Evolutionary conservation across 2,113 vertebrate genomes (phyloP).

Genomic region (Cyanistes caeruleus): DNA sequence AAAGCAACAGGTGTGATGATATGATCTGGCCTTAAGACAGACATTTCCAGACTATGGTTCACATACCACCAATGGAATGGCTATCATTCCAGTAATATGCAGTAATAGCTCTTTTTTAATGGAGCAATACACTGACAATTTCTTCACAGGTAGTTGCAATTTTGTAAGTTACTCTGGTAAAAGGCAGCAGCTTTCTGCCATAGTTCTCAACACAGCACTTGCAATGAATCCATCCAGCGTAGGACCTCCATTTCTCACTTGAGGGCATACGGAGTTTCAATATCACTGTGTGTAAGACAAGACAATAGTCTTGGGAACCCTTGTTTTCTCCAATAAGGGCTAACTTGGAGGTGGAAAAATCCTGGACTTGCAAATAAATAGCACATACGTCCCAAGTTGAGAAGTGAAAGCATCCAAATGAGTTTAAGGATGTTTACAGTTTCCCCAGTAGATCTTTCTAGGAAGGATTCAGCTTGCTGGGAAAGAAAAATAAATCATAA

Average conservation of each 20-base stretch:
- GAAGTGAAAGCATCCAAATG: not conserved
- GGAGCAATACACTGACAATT: not conserved
- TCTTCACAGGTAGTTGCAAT: not conserved
- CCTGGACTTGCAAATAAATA: not conserved
- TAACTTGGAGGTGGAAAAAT: not conserved
- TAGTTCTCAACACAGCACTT: not conserved
- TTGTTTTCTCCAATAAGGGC: not conserved
- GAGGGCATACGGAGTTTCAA: not conserved
- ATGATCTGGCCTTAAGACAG: not conserved
- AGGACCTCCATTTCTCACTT: not conserved
- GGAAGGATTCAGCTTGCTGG: not conserved
- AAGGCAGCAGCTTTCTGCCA: not conserved
- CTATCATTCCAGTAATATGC: not conserved
- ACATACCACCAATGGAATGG: not conserved
- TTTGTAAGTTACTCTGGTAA: not conserved
- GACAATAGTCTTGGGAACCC: not conserved
- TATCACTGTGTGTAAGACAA: not conserved
- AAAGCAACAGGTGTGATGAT: not conserved
- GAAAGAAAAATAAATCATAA: not conserved
- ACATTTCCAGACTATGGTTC: not conserved
- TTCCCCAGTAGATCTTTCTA: not conserved
- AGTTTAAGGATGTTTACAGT: not conserved
- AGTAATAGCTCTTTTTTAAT: not conserved
- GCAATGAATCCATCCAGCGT: not conserved
- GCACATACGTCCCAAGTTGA: not conserved